Base-by-base conservation (phyloP, 1,140 invertebrate species). In the Cylas formicarius region DNA sequence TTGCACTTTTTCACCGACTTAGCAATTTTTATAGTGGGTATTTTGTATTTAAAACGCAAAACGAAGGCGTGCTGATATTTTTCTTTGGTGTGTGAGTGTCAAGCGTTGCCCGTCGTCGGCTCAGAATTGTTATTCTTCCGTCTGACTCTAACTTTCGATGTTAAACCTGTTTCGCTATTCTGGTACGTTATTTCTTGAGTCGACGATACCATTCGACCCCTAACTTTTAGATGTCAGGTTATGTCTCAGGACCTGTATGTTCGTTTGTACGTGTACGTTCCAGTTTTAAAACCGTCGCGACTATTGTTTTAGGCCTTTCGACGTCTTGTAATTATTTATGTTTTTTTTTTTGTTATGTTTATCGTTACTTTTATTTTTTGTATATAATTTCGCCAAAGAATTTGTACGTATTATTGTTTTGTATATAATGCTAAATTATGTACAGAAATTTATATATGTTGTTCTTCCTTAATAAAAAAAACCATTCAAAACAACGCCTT, bases 401-500 rank as follows among this genome's bases (percentile, higher is more conserved):
- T 55, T 55, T 59, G 52, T 62, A 58, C 56, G 39, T 60, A 52
- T 57, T 58, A 46, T 52, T 56, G 40, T 53, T 50, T 53, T 52
- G 54, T 62, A 59, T 57, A 60, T 60, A 62, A 39, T 41, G 50
- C 49, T 48, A 52, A 57, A 53, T 59, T 63, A 52, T 65, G 61
- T 65, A 65, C 62, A 65, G 62, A 65, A 65, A 63, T 63, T 65
- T 53, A 52, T 52, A 63, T 65, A 61, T 62, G 62, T 65, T 63
- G 61, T 65, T 65, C 58, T 58, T 57, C 56, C 60, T 56, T 60
- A 44, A 56, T 39, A 56, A 57, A 59, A 59, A 56, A 56, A n/a
- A n/a, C n/a, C n/a, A n/a, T n/a, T n/a, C n/a, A n/a, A n/a, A n/a
- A n/a, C n/a, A n/a, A n/a, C n/a, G n/a, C n/a, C n/a, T n/a, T n/a